These are phyloP conservation scores for Parus major DNA, from an alignment of 2,113 vertebrate genomes.

Conservation along the genomic window DNA sequence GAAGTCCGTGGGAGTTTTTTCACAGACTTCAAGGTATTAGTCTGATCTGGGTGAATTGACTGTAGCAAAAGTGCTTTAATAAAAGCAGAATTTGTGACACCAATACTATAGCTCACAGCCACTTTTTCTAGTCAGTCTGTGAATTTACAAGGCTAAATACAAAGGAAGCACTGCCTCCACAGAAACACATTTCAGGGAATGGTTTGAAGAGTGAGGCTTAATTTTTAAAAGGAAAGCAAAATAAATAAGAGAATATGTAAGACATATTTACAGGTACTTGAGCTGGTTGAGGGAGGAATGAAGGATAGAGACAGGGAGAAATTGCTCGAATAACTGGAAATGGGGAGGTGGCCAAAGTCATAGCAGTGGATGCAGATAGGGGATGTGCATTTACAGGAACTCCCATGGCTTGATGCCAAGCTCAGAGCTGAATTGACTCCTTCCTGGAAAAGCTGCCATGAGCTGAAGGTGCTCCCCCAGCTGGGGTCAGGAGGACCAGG, in stretches of 20 bases:
- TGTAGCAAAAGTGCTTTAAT: background rate
- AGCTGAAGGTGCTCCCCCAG: background rate
- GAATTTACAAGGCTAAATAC: background rate
- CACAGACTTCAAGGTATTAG: background rate
- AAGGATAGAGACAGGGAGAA: background rate
- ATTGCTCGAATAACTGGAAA: background rate
- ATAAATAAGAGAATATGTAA: background rate
- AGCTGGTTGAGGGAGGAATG: background rate
- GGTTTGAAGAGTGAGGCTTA: background rate
- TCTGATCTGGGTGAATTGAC: background rate
- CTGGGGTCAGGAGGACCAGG: background rate
- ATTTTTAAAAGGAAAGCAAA: background rate
- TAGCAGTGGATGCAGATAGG: fast-evolving
- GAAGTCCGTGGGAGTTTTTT: background rate
- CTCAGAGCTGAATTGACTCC: background rate
- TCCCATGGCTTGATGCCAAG: fast-evolving
- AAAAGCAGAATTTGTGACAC: background rate
- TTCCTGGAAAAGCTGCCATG: background rate
- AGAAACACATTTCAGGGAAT: background rate
- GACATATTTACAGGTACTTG: background rate
- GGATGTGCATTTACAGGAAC: background rate
- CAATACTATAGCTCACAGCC: background rate
- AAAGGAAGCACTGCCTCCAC: background rate
- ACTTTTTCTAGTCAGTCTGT: background rate
- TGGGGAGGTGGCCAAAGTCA: background rate